These are phyloP conservation scores for Microtus montanus DNA, from an alignment of 2,113 vertebrate species.

Conservation along the genomic window DNA sequence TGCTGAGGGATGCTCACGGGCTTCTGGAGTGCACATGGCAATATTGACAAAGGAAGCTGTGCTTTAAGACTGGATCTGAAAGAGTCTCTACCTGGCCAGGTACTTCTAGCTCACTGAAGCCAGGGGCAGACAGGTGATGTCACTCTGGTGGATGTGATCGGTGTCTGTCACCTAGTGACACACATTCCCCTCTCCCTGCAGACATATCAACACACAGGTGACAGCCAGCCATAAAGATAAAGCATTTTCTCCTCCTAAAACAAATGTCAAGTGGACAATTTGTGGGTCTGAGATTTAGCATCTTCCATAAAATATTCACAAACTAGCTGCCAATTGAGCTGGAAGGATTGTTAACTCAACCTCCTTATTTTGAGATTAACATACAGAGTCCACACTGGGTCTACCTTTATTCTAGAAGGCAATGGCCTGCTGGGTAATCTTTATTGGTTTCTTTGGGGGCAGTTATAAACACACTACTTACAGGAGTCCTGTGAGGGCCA, in stretches of 20 bases:
- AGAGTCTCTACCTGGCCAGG: background rate
- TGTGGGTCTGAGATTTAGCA: conserved; percentile 13
- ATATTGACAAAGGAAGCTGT: background rate
- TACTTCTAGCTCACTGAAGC: background rate
- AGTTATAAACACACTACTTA: background rate
- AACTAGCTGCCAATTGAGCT: conserved; percentile 18
- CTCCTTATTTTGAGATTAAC: background rate
- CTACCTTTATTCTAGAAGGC: background rate
- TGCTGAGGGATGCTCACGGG: background rate
- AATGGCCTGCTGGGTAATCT: background rate
- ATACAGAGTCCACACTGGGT: background rate
- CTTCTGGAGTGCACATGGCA: background rate
- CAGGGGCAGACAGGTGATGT: background rate
- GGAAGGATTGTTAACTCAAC: conserved; percentile 8
- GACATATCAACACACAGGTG: background rate
- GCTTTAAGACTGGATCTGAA: background rate
- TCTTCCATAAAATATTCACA: conserved; percentile 31
- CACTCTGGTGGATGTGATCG: background rate
- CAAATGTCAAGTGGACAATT: conserved; percentile 7
- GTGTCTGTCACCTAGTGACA: conserved; percentile 36
- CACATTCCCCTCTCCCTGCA: background rate
- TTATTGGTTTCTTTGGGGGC: background rate
- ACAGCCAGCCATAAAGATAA: conserved; percentile 41
- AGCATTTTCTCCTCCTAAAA: conserved; percentile 28
- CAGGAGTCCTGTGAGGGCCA: background rate